A percentile compares a stretch with the other conserved stretches of the same genome.
Conservation (phyloP, 2,888 invertebrate species). For the Protophormia terraenovae region DNA sequence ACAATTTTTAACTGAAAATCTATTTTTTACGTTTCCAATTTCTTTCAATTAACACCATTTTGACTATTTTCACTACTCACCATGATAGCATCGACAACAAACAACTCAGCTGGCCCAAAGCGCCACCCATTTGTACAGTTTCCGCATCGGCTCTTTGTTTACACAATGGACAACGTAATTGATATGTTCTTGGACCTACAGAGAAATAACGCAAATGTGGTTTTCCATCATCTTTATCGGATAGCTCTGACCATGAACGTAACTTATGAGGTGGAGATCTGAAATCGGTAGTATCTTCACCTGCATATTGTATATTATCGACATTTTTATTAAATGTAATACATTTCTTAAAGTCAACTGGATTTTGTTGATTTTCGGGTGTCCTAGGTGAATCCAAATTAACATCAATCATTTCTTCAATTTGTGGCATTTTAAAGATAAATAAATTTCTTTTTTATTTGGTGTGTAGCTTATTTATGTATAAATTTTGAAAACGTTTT, state of each 20-base stretch:
- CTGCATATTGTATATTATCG: constrained; percentile 35
- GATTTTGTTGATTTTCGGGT: constrained; percentile 52
- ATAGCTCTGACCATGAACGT: constrained; percentile 22
- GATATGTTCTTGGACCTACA: constrained; percentile 77
- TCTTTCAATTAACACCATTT: background rate
- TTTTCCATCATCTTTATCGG: constrained; percentile 70
- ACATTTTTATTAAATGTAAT: constrained; percentile 52
- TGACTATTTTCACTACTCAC: constrained; percentile 69
- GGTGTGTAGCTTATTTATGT: no score
- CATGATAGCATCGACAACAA: constrained; percentile 73
- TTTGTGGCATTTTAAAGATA: constrained; percentile 54
- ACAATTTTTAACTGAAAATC: no score
- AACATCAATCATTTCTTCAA: constrained; percentile 72
- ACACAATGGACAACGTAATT: constrained; percentile 77
- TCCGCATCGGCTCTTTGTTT: constrained; percentile 74
- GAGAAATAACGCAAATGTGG: constrained; percentile 76
- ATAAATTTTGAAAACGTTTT: background rate
- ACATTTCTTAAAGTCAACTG: constrained; percentile 26
- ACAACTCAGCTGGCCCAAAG: constrained; percentile 75
- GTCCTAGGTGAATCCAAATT: constrained; percentile 71
- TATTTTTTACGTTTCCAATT: background rate
- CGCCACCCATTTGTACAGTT: constrained; percentile 75
- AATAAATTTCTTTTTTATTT: no score
- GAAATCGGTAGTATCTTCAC: constrained; percentile 34
- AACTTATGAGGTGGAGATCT: background rate